Evolutionary conservation across 2,113 vertebrate genomes (phyloP), one percentile per base, ranked within the genome.

Genomic region (Rattus norvegicus): DNA sequence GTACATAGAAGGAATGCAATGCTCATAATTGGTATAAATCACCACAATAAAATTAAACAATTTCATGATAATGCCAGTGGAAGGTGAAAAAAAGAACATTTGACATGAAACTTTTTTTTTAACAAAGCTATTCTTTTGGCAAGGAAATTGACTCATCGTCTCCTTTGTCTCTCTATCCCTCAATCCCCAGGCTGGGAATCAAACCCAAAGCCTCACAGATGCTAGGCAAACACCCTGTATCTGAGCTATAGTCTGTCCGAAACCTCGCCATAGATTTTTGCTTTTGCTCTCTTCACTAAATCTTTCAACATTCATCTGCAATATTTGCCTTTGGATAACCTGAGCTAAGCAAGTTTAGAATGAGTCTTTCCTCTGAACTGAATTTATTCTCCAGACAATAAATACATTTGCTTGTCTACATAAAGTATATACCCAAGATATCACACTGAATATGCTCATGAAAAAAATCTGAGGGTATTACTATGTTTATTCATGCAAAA

Each of bases 381-480:
- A 80, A 91, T 47, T 67, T 90, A 75, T 56, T 91, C 36, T 91
- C 30, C 5, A 87, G 9, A 81, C 26, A 88, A 73, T 20, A 90
- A 28, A 86, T 19, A 92, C 0, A 28, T 16, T 87, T 89, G 26
- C 85, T 92, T 85, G 2, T 30, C 79, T 22, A 84, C 10, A 49
- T 92, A 79, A 83, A 72, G 26, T 72, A 84, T 20, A 75, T 33
- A 4, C 73, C 4, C 3, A 83, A 95, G 43, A 87, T 79, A 61
- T n/a, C 54, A 93, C 47, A 65, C 47, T 95, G 22, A 56, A 3
- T 80, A 17, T 86, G 28, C 87, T 36, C 59, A 90, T 39, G 22
- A 92, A 90, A 81, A 96, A 92, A 28, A 20, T 96, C 24, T 24
- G 1, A 63, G 56, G 84, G 72, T 61, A 69, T 12, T 39, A 94